Conservation (phyloP, 2,888 invertebrate species). For the Monopis laevigella region DNA sequence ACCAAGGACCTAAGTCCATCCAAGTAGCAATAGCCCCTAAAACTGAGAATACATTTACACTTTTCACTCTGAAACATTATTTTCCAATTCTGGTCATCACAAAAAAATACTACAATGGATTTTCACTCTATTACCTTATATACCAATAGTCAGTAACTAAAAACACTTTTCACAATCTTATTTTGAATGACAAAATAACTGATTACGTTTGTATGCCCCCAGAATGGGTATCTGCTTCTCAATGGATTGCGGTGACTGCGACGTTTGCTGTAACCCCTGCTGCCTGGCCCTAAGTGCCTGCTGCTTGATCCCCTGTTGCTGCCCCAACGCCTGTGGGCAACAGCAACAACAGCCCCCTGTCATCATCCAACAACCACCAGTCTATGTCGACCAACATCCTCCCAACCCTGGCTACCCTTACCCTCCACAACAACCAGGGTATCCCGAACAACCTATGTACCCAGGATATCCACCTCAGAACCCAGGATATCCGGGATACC, state of each 20-base stretch:
- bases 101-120: no score
- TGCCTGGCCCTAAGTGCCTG: constrained; percentile 52
- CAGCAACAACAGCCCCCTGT: constrained; percentile 41
- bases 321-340: constrained; percentile 55
- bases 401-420: constrained; percentile 33
- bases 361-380: constrained; percentile 44
- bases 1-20: no score
- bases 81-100: no score
- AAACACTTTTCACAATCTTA: no score
- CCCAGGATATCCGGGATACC: constrained; percentile 23
- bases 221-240: constrained; percentile 56
- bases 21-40: no score
- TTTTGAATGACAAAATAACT: no score
- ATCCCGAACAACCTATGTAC: constrained; percentile 18
- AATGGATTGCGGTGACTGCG: constrained; percentile 51
- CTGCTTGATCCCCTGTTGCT: constrained; percentile 51
- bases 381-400: constrained; percentile 32
- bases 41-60: no score
- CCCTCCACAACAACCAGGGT: constrained; percentile 24
- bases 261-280: constrained; percentile 50
- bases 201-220: no score
- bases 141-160: no score
- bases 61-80: no score
- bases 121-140: no score
- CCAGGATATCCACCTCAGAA: constrained; percentile 11